Evolutionary conservation across 2,113 vertebrate species (phyloP), one percentile per base, ranked within the genome.

Genomic region (Cebus imitator): DNA sequence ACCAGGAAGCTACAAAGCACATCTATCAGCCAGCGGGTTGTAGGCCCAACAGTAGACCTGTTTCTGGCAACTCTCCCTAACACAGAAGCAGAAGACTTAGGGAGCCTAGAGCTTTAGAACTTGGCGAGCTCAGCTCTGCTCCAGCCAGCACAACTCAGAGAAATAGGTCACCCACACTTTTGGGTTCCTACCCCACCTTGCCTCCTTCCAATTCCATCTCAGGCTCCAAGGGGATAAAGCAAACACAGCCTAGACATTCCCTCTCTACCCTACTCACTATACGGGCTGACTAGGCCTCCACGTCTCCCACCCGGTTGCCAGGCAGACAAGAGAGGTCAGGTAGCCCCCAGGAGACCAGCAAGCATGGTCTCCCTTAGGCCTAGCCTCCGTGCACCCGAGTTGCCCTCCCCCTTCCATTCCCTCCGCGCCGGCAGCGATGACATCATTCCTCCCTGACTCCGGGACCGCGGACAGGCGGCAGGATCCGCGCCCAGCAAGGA

Each of bases 361-460:
- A 81, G 92, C 30, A 94, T 21, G 43, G 17, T 92, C 90, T 95
- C 87, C 87, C 97, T 87, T 48, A 97, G 80, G 95, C 96, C 87
- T 91, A 64, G 94, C 80, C 87, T 93, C 35, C 1, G 55, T 66
- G 79, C 45, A 30, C 52, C 89, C 64, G 78, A 32, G 48, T 84
- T 64, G 76, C 92, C 97, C 96, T 95, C 97, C 97, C 87, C 75
- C 86, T 97, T 93, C 84, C 85, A 95, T 89, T 61, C 90, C 89
- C 80, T 95, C n/a, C 52, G 86, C 57, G 80, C 87, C 27, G 83
- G 97, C 83, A 95, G 66, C 83, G 97, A 98, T 98, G 97, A 98
- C 98, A 98, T 98, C 98, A 98, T 98, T 97, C 92, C 87, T 98
- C 92, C 93, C 97, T 96, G 96, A 97, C 96, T 93, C 96, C 21